A percentile compares a stretch with the other conserved stretches of the same genome.
Conservation (phyloP, 2,113 vertebrate species). For the Anseranas semipalmata region DNA sequence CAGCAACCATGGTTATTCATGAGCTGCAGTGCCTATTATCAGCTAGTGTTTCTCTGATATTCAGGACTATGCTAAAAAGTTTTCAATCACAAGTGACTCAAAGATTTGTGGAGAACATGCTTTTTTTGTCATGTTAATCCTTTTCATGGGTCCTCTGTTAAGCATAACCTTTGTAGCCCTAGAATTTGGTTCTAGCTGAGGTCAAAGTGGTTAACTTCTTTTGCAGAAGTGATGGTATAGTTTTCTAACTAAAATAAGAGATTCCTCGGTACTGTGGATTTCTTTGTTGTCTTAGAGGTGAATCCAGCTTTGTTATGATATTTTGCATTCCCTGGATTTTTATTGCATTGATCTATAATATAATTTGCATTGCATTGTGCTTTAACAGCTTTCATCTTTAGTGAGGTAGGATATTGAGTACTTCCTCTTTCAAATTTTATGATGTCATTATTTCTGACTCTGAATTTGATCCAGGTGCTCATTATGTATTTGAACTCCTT, state of each 20-base stretch:
- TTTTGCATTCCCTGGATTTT: not conserved
- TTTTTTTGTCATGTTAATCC: not conserved
- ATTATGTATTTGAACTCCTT: not conserved
- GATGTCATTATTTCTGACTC: not conserved
- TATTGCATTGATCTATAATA: not conserved
- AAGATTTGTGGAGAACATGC: not conserved
- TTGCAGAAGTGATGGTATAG: not conserved
- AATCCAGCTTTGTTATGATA: not conserved
- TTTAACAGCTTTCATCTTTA: not conserved
- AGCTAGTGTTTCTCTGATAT: not conserved
- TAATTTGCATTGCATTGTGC: not conserved
- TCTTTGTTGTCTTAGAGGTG: not conserved
- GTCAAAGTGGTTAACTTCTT: not conserved
- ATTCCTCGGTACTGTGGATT: not conserved
- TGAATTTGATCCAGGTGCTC: not conserved
- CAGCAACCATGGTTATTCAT: not conserved
- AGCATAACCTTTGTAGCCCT: not conserved
- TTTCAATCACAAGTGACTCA: not conserved
- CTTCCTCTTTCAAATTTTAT: not conserved
- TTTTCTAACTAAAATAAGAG: not conserved
- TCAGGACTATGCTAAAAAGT: not conserved
- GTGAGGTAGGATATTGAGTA: not conserved
- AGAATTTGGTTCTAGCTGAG: not conserved
- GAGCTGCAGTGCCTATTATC: not conserved
- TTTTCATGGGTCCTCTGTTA: not conserved